Base-by-base conservation (phyloP, 2,888 invertebrate genomes). In the Apamea sordens region DNA sequence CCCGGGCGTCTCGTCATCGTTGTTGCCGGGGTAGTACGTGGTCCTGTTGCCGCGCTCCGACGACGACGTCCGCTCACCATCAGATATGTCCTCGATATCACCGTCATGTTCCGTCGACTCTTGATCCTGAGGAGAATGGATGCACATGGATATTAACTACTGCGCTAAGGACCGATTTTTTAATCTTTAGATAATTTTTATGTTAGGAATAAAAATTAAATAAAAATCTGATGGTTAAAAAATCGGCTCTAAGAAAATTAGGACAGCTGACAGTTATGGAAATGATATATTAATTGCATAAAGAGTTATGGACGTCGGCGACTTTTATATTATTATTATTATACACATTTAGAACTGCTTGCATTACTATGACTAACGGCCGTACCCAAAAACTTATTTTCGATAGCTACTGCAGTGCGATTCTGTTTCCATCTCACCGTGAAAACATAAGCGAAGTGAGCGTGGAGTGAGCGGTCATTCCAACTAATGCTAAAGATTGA, bases 71-170 rank as follows among this genome's bases (percentile, higher is more conserved):
- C 98, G 96, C 86, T 98, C 98, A 0, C 98, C 98, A 92, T 99
- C 98, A 0, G 98, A 98, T 91, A 98, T 98, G 90, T 99, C 98
- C 90, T 99, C 99, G 0, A 98, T 97, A 88, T 99, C 99, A 0
- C 98, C 98, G 86, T 98, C 98, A 91, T 99, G 98, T 80, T 99
- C 98, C 15, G 98, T 98, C 32, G 98, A 98, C 92, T 97, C 98
- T 90, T 97, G 97, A 32, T 97, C 97, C 96, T 97, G 94, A 69
- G n/a, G 8, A 64, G 11, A n/a, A 36, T 13, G 4, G 13, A 41
- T 4, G 18, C 24, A 47, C 10, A 21, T 15, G 3, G 21, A 77
- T 50, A 50, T 70, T 10, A 47, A 70, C 10, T 36, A n/a, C 32
- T 50, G 15, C 5, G 32, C 24, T 24, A 32, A 15, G 0, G 24